phyloP scores from a whole-genome alignment of 2,888 invertebrate genomes.

The Brassicogethes aeneus region DNA sequence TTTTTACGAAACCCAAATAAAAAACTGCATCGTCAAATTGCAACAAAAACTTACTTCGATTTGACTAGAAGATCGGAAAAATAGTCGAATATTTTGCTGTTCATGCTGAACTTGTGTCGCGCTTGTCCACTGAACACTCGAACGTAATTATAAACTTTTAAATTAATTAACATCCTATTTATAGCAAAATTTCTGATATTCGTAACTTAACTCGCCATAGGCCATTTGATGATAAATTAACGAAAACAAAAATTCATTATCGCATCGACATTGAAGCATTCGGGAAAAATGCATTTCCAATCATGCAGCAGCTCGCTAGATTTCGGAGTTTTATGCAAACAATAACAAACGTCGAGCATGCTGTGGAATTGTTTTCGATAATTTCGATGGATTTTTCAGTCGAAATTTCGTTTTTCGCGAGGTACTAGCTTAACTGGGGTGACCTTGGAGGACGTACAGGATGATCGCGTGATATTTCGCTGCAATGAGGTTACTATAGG shows the following conservation, averaged over 20 bases:
- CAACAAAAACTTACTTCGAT: slow-evolving; percentile 12
- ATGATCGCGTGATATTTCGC: too few species aligned
- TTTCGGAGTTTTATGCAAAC: too few species aligned
- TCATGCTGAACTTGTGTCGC: background rate
- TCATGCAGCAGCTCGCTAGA: too few species aligned
- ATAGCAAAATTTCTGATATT: slow-evolving; percentile 6
- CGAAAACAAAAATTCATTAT: background rate
- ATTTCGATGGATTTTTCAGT: too few species aligned
- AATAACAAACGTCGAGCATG: too few species aligned
- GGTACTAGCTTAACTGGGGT: too few species aligned
- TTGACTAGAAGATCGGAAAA: slow-evolving; percentile 7
- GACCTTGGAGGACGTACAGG: too few species aligned
- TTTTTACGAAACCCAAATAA: too few species aligned
- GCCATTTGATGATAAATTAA: background rate
- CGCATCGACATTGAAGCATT: background rate
- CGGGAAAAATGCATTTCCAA: background rate
- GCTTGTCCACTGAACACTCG: background rate
- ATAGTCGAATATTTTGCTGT: slow-evolving; percentile 5
- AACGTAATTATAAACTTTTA: slow-evolving; percentile 6
- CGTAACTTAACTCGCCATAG: slow-evolving; percentile 3
- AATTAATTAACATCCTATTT: slow-evolving; percentile 10
- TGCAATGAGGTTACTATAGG: too few species aligned
- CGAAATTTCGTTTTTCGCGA: too few species aligned
- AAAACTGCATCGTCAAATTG: background rate
- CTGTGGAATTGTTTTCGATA: too few species aligned